phyloP scores from a whole-genome alignment of 2,113 vertebrate genomes.

The Pachycephala philippinensis region DNA sequence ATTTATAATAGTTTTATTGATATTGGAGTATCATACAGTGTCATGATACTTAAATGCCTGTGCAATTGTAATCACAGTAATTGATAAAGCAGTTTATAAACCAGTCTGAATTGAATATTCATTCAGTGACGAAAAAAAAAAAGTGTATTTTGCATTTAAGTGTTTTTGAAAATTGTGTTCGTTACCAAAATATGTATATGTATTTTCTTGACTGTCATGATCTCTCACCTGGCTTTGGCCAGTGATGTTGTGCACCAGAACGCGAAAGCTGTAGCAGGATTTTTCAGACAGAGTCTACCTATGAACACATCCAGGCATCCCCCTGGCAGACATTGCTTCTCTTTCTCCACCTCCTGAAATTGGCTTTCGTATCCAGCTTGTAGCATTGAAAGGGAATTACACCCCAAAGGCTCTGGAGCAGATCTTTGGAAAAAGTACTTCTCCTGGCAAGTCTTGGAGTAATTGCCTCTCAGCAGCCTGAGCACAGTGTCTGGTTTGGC shows the following conservation, averaged over 20 bases:
- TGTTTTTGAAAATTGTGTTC: neutral
- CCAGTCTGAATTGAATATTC: neutral
- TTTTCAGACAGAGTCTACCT: neutral
- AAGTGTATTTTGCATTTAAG: neutral
- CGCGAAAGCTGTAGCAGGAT: neutral
- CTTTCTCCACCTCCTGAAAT: neutral
- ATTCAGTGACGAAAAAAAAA: neutral
- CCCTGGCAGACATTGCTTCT: neutral
- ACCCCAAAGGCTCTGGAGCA: neutral
- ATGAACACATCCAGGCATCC: neutral
- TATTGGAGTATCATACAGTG: neutral
- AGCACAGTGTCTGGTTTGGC: conserved; percentile 17
- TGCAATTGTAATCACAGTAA: neutral
- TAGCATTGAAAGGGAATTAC: neutral
- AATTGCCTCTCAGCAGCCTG: conserved; percentile 31
- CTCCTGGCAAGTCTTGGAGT: neutral
- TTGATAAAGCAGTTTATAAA: neutral
- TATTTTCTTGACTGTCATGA: neutral
- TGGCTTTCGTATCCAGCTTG: neutral
- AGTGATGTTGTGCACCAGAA: neutral
- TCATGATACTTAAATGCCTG: neutral
- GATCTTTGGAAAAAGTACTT: conserved; percentile 3
- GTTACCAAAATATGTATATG: neutral
- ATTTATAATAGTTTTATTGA: neutral
- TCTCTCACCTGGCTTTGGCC: neutral